Evolutionary conservation across 2,113 vertebrate genomes (phyloP).

Genomic region (Ceuthmochares aereus): DNA sequence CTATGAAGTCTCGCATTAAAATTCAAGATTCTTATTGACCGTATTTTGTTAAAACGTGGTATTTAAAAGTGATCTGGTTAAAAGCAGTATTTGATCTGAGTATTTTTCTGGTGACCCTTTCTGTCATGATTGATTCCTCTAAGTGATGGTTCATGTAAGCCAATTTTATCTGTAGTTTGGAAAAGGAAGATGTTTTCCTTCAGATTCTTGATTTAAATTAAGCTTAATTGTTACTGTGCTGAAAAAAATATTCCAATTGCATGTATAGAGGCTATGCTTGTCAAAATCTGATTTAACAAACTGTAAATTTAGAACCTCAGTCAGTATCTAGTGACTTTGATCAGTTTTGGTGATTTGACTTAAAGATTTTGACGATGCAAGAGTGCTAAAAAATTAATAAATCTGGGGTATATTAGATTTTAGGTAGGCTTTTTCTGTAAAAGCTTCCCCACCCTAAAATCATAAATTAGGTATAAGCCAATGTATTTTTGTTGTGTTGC

Average conservation of each 20-base stretch:
- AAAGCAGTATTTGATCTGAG: not conserved
- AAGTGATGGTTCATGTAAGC: not conserved
- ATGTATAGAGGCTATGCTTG: not conserved
- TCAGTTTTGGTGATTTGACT: not conserved
- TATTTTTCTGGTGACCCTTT: not conserved
- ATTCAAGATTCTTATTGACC: not conserved
- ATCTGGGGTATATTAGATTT: not conserved
- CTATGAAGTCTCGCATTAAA: not conserved
- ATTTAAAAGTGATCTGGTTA: not conserved
- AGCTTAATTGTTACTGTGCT: not conserved
- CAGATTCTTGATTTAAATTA: not conserved
- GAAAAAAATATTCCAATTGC: not conserved
- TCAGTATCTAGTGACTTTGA: not conserved
- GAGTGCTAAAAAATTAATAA: not conserved
- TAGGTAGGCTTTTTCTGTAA: not conserved
- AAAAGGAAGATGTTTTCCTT: not conserved
- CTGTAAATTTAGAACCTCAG: not conserved
- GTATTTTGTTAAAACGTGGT: not conserved
- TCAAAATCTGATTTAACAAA: not conserved
- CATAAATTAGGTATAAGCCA: not conserved
- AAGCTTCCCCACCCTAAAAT: rapidly evolving
- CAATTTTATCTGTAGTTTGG: not conserved
- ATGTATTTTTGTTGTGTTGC: not conserved
- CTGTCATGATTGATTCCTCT: not conserved
- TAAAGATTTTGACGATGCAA: not conserved